These are phyloP conservation scores for Hydrolagus affinis DNA, from an alignment of 2,113 vertebrate species.

Conservation along the genomic window DNA sequence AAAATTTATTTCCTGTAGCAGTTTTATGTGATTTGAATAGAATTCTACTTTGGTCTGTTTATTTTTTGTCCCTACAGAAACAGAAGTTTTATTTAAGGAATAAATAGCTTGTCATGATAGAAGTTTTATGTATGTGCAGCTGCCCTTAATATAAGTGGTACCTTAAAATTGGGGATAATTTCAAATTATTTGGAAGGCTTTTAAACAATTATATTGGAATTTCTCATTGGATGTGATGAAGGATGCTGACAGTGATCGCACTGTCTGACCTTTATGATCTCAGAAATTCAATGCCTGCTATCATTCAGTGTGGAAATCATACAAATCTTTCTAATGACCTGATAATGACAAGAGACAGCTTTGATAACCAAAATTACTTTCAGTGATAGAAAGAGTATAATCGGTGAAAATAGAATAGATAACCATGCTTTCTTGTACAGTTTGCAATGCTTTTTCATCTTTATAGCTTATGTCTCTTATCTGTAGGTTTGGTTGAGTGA, in stretches of 20 bases:
- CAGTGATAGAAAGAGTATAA: conserved; percentile 49
- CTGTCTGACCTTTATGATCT: conserved; percentile 69
- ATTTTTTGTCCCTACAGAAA: neutral
- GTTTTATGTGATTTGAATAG: neutral
- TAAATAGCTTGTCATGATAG: neutral
- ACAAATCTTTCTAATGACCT: conserved; percentile 65
- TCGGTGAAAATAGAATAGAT: conserved; percentile 27
- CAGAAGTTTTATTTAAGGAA: neutral
- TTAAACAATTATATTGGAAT: conserved; percentile 73
- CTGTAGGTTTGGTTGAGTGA: neutral
- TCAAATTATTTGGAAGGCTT: conserved; percentile 39
- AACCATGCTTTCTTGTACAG: neutral
- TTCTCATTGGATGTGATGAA: conserved; percentile 76
- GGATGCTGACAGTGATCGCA: conserved; percentile 64
- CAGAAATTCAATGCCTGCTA: conserved; percentile 52
- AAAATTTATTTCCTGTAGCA: neutral
- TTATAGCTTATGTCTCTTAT: neutral
- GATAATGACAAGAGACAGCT: conserved; percentile 57
- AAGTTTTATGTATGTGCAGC: neutral
- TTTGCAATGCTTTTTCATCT: neutral
- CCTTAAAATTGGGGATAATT: neutral
- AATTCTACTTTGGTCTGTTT: neutral
- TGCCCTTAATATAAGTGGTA: neutral
- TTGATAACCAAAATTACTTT: conserved; percentile 59
- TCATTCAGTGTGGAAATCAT: conserved; percentile 56